Base-by-base conservation (phyloP, 2,113 vertebrate species). In the Dasypus novemcinctus region DNA sequence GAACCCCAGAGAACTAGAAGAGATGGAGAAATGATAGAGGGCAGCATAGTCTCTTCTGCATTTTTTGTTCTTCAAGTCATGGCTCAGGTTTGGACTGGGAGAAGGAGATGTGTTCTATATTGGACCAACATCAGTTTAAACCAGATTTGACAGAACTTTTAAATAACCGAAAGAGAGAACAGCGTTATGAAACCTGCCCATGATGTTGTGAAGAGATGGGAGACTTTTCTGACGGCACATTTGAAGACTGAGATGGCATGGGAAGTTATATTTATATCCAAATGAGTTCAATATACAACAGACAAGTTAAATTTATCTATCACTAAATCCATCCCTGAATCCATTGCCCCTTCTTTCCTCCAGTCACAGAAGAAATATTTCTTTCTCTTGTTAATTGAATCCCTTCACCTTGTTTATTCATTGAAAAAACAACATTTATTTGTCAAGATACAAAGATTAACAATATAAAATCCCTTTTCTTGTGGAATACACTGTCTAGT, bases 351-450 rank as follows among this genome's bases (percentile, higher is more conserved):
- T 57, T 59, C 52, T 82, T 93, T 63, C 52, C 54, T 91, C 33
- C 12, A 68, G 29, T 49, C 36, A 88, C 18, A 64, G 91, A 74
- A 43, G 78, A 93, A 68, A 36, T 71, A 21, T 52, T 82, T 46
- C 2, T 87, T 87, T 75, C 64, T 46, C 59, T 17, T 85, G 7
- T 80, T 71, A 74, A 64, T 36, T 59, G 66, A 85, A 76, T 89
- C 21, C 52, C 46, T 82, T 91, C 41, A 88, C 84, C 63, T 92
- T 83, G 43, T 84, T 92, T 87, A 43, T 84, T 61, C 75, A 54
- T 14, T 14, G 27, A 94, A 21, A 90, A 90, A 91, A 46, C 23
- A 41, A 83, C 46, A 49, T 9, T 87, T 93, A 74, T 87, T 79
- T 93, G 78, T 75, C 21, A 54, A 80, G 72, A 15, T 57, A 80